Conservation (phyloP, 2,113 vertebrate genomes). For the Passerina amoena region DNA sequence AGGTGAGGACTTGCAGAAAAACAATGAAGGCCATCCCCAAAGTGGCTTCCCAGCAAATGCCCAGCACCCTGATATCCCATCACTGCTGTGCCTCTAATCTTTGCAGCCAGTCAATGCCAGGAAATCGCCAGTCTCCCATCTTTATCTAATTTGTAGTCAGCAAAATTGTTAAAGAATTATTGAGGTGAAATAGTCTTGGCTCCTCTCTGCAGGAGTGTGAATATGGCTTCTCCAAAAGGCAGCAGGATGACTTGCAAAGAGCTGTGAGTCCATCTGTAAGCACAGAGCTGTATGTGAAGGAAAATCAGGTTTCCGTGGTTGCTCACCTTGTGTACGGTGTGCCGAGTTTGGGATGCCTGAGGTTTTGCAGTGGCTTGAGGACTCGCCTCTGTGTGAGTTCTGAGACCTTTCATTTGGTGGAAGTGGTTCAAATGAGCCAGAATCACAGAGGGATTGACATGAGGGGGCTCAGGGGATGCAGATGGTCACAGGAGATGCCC, state of each 20-base stretch:
- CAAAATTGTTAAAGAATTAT: neutral
- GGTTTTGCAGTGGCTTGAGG: neutral
- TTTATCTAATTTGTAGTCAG: neutral
- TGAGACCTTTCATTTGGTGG: neutral
- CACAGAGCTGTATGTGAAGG: neutral
- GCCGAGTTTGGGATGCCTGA: neutral
- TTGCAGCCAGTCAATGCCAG: neutral
- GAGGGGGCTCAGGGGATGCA: neutral
- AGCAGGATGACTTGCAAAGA: neutral
- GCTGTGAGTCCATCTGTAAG: neutral
- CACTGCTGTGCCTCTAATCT: neutral
- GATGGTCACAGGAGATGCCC: neutral
- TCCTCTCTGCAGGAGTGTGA: neutral
- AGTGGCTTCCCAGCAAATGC: neutral
- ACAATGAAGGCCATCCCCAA: neutral
- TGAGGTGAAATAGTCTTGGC: neutral
- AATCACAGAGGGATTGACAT: neutral
- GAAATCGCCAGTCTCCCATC: neutral
- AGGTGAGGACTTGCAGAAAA: neutral
- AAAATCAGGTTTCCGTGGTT: rapidly evolving
- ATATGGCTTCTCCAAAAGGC: neutral
- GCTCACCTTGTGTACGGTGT: neutral
- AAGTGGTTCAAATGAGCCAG: neutral
- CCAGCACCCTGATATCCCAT: neutral
- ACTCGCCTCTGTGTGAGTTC: neutral